Evolutionary conservation across 2,797 vertebrate genomes (phyloP), one percentile per base, ranked within the genome.

Genomic region (Amblyraja radiata): DNA sequence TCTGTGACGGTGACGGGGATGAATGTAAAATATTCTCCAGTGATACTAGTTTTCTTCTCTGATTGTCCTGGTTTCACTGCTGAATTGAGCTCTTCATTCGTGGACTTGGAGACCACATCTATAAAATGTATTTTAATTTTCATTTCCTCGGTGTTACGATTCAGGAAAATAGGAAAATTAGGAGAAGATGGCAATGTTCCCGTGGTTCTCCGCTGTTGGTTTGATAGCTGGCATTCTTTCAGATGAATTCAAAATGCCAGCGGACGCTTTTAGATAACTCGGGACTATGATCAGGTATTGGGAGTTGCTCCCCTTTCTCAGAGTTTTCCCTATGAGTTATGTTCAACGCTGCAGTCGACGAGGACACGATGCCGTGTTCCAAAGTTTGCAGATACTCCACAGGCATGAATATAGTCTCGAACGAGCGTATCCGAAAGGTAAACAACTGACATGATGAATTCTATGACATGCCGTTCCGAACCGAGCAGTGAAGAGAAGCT

Each of bases 81-180:
- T 8, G 71, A 90, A 71, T 78, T 93, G 10, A 81, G 88, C 46
- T 58, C 88, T 23, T 94, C 78, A 58, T 93, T 94, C 18, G 88
- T 93, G n/a, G 18, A 78, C 13, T 74, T 94, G 46, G 90, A 90
- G 23, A 65, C 23, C 21, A 58, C 8, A 21, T 93, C 91, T 0
- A 71, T 90, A 1, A 39, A 93, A 0, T 94, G 93, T 21, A 46
- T 94, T 8, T 18, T 93, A 39, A 81, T 77, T 90, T n/a, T 93
- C 18, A 78, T 54, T 80, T 93, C 54, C 21, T 88, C 25, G 5
- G 46, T 28, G 9, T 84, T 61, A 61, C 58, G 16, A 54, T 84
- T 8, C 2, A 84, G 2, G 84, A 84, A 23, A 84, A 23, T 10
- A 28, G 54, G 11, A 84, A 25, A 58, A 46, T 23, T 3, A 54